Base-by-base conservation (phyloP, 2,888 invertebrate species). In the Neria commutata region DNA sequence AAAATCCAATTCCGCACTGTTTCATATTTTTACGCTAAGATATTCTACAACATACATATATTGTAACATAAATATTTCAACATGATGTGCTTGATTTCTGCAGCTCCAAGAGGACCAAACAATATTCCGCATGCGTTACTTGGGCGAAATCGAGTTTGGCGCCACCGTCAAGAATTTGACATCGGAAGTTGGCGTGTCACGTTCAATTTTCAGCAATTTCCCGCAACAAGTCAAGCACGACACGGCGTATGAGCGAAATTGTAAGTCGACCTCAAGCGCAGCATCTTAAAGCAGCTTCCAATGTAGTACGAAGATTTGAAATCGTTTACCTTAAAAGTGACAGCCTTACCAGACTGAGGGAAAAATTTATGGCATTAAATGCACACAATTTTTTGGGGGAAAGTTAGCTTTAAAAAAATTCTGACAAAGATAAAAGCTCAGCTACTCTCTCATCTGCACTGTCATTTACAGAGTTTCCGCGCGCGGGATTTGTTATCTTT, bases 51-150 rank as follows among this genome's bases (percentile, higher is more conserved):
- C n/a, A 16, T n/a, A 40, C n/a, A 17, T 17, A 16, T 33, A 26
- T 57, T 21, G 48, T 46, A 46, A 10, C 4, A 21, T 5, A 5
- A 46, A 16, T 19, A 46, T 46, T 46, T 46, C 8, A 19, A 46
- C 46, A n/a, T 46, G 46, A 11, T 19, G 21, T 46, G 11, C 10
- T 52, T 65, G n/a, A n/a, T n/a, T n/a, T n/a, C n/a, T n/a, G n/a
- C 68, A 82, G 82, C 72, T 82, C 51, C 81, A 81, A 77, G 80
- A 81, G 66, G 82, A 82, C 73, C 80, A 80, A 65, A 78, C 76
- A 58, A 79, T 82, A 61, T 78, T 79, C 66, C 79, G 79, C 58
- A 80, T 82, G 80, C 76, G 81, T 62, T 79, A 81, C 68, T 77
- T 82, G 70, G 82, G 81, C 58, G 81, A 81, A 75, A 73, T 80